Base-by-base conservation (phyloP, 2,113 vertebrate genomes). In the Aegypius monachus region DNA sequence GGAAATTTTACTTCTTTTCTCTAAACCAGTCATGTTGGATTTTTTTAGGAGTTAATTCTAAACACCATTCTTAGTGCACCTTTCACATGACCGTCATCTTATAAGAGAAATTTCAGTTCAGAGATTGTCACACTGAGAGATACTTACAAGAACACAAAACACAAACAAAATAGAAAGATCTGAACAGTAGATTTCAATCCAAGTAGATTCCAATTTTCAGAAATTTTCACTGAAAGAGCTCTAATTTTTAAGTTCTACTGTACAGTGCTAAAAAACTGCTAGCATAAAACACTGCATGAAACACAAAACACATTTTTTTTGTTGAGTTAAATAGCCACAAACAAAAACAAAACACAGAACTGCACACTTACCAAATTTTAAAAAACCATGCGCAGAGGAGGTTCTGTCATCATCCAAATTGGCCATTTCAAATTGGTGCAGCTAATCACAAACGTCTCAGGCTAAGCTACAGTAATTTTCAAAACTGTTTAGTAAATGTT, bases 391-490 rank as follows among this genome's bases (percentile, higher is more conserved):
- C 63, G 83, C 97, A 90, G 98, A 83, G 90, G 95, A 93, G 97
- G 96, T 53, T 91, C 88, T 95, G 79, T 98, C 98, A 96, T 98
- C 98, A 95, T 98, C 95, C 95, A 98, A 97, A 97, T 5, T 95
- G 96, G 99, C 98, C 99, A 99, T 99, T 98, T 98, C 99, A 99
- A 98, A 98, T 93, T 98, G 98, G 95, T 97, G 98, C 97, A 97
- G 98, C 98, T 99, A 99, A 99, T 97, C 98, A 97, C 97, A 97
- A 98, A 98, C 96, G 95, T 98, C 98, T 97, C 98, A 98, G 99
- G 98, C 98, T 99, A 99, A 98, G 98, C 99, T 99, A 99, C 97
- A 98, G 98, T 97, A 98, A 98, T 98, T 98, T 98, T 98, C 97
- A 99, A 98, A 98, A 97, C 96, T 94, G 97, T 98, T 99, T 99